Conservation (phyloP, 2,113 vertebrate genomes). For the Gila orcuttii region DNA sequence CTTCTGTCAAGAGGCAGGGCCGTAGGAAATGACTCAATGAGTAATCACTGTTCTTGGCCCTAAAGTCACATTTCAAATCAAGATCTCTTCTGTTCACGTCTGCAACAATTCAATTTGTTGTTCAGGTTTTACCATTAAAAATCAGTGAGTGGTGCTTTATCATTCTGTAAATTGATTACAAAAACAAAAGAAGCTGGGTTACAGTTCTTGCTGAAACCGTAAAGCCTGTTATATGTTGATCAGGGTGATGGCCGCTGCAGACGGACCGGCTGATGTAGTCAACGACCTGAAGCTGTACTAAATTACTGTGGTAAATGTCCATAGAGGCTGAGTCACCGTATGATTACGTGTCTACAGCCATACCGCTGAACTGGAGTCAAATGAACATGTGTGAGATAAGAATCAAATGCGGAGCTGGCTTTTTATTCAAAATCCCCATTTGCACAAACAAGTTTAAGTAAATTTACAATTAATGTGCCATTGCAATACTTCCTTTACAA, state of each 20-base stretch:
- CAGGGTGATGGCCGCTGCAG: constrained; percentile 55
- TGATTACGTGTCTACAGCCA: neutral
- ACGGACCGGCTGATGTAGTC: constrained; percentile 27
- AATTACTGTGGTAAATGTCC: constrained; percentile 49
- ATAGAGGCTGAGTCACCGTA: neutral
- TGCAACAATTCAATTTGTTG: neutral
- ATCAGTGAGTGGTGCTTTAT: constrained; percentile 68
- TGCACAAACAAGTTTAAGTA: constrained; percentile 70
- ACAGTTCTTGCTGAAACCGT: constrained; percentile 47
- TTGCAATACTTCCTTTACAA: constrained; percentile 66
- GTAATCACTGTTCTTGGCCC: constrained; percentile 53
- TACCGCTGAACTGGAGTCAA: constrained; percentile 39
- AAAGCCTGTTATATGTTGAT: constrained; percentile 60
- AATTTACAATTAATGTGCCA: constrained; percentile 74
- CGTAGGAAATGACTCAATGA: constrained; percentile 34
- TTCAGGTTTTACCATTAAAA: constrained; percentile 47
- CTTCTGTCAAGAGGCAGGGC: constrained; percentile 15
- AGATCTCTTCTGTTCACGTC: constrained; percentile 4
- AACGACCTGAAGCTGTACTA: constrained; percentile 55
- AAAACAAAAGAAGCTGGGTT: constrained; percentile 59
- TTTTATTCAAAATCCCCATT: constrained; percentile 69
- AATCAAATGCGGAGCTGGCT: constrained; percentile 64
- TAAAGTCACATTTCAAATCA: constrained; percentile 29
- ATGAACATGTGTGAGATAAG: constrained; percentile 66
- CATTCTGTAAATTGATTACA: constrained; percentile 71